Conservation (phyloP, 2,113 vertebrate species). For the Triplophysa siluroides region DNA sequence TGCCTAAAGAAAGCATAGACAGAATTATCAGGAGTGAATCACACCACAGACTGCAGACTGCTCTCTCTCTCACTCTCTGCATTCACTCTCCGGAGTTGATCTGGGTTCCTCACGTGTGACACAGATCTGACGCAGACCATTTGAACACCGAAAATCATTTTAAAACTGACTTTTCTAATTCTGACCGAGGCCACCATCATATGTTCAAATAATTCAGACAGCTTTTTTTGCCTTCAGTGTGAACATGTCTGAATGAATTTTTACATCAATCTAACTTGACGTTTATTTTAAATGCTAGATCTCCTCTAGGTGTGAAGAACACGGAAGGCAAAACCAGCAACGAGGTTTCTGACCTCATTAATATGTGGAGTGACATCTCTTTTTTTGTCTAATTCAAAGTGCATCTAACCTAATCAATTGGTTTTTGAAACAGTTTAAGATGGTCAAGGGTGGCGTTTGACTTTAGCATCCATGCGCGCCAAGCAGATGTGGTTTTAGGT, state of each 20-base stretch:
- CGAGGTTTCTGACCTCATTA: no score
- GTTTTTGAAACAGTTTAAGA: no score
- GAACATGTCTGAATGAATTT: not conserved
- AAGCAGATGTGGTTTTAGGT: constrained; percentile 54
- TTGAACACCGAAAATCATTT: not conserved
- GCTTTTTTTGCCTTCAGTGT: no score
- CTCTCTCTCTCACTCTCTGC: not conserved
- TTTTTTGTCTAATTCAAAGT: no score
- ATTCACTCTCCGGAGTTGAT: not conserved
- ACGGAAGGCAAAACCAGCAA: no score
- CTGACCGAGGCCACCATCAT: not conserved
- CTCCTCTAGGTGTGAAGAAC: no score
- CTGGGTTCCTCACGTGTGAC: constrained; percentile 2
- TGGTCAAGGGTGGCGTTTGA: no score
- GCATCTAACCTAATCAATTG: no score
- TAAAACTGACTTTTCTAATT: not conserved
- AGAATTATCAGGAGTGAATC: constrained; percentile 1
- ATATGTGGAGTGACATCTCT: no score
- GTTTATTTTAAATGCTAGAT: not conserved
- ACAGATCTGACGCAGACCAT: constrained; percentile 4
- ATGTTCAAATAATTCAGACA: not conserved
- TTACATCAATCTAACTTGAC: not conserved
- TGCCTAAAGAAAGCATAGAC: not conserved
- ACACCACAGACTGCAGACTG: not conserved
- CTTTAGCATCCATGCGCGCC: constrained; percentile 22